phyloP scores from a whole-genome alignment of 2,888 invertebrate genomes.

The Belgica antarctica region DNA sequence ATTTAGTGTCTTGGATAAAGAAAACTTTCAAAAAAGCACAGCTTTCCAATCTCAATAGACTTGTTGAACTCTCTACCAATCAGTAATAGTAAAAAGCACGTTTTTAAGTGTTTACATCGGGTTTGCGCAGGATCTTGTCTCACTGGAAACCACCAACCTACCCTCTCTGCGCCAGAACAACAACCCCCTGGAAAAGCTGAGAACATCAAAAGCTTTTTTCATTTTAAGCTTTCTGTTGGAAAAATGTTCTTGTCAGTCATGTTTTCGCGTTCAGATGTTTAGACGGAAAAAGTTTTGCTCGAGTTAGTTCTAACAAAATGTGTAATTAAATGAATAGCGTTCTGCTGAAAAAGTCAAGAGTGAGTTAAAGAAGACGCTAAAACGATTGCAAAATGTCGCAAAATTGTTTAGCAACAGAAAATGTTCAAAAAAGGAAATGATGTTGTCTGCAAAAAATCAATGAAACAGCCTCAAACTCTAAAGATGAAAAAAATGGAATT shows the following conservation, averaged over 20 bases:
- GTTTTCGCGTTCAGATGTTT: not conserved
- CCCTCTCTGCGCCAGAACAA: no score
- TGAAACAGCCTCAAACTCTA: no score
- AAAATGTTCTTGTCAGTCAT: not conserved
- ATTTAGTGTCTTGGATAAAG: no score
- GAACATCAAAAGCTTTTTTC: conserved; percentile 32
- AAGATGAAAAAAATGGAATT: no score
- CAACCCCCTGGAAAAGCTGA: conserved; percentile 30
- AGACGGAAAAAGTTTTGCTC: conserved; percentile 18
- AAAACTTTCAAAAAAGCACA: no score
- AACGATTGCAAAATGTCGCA: no score
- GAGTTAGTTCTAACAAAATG: not conserved
- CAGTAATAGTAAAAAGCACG: conserved; percentile 13
- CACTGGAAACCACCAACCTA: not conserved
- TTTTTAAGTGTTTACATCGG: conserved; percentile 33
- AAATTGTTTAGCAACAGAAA: no score
- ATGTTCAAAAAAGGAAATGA: no score
- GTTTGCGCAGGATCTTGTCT: conserved; percentile 29
- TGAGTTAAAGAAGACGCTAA: not conserved
- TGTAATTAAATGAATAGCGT: not conserved
- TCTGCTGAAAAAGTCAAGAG: not conserved
- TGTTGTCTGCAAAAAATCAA: no score
- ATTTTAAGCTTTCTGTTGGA: not conserved
- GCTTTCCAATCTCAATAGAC: no score
- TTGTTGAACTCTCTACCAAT: not conserved